Evolutionary conservation across 1,140 invertebrate genomes (phyloP), one percentile per base, ranked within the genome.

Genomic region (Leptoteleia sp.): DNA sequence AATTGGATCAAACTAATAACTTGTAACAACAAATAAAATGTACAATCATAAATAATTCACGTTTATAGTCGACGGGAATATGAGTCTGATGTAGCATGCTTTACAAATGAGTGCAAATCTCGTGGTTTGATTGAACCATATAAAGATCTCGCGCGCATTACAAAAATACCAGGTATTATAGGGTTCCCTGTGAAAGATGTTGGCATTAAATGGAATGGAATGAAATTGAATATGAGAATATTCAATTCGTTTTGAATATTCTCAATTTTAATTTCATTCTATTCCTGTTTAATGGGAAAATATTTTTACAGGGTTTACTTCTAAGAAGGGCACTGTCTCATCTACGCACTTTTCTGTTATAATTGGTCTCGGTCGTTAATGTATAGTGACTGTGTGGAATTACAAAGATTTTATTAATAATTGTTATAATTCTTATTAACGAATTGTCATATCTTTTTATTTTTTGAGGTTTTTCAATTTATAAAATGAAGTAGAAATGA

Each of bases 111-210:
- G 50, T 75, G 71, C 59, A 57, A 48, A 73, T 64, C 25, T 64
- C 38, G 43, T 40, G 35, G 13, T 48, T 47, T 50, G 52, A 67
- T 59, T 50, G 50, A 68, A 65, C 45, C 70, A 45, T 75, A 71
- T 52, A 76, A 76, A 80, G 64, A 68, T 72, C 57, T 72, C 71
- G 70, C 72, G 70, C 72, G 65, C 71, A 15, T 65, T 75, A 72
- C 59, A 76, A 80, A 76, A 80, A 76, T 80, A 75, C 71, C 64
- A 75, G 64, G 48, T 67, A 62, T 71, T 70, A 79, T 33, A 75
- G 45, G 35, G 71, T 75, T 59, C 71, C 59, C 57, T 67, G 42
- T 59, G 65, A 25, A 76, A 75, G n/a, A n/a, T n/a, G n/a, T n/a
- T n/a, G n/a, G n/a, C n/a, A n/a, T n/a, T n/a, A n/a, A n/a, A n/a